A percentile compares a stretch with the other conserved stretches of the same genome.
Conservation (phyloP, 2,888 invertebrate genomes). For the Drosophila tanythrix region DNA sequence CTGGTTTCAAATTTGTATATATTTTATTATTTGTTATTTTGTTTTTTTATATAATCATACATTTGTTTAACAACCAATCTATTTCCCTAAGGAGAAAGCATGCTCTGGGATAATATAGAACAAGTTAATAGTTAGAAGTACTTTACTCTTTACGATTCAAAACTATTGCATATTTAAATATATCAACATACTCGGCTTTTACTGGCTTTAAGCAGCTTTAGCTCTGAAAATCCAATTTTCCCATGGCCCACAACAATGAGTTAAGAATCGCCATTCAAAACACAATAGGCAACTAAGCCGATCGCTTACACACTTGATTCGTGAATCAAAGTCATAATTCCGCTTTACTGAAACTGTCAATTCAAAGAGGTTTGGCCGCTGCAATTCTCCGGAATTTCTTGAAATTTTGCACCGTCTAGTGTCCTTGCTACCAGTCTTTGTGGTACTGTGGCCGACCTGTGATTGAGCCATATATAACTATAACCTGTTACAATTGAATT, state of each 20-base stretch:
- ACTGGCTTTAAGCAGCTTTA: slow-evolving; percentile 3
- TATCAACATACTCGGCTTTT: too few species aligned
- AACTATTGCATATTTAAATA: background rate
- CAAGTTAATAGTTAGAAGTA: background rate
- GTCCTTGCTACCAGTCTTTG: slow-evolving; percentile 31
- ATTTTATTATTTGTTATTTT: background rate
- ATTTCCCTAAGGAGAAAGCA: background rate
- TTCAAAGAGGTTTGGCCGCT: slow-evolving; percentile 38
- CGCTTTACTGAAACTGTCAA: slow-evolving; percentile 35
- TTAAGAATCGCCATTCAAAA: background rate
- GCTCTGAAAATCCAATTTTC: slow-evolving; percentile 28
- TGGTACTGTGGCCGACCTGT: slow-evolving; percentile 20
- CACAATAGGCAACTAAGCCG: slow-evolving; percentile 39
- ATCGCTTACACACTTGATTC: slow-evolving; percentile 49
- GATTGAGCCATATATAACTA: slow-evolving; percentile 61
- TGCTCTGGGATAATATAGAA: background rate
- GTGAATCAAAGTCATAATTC: slow-evolving; percentile 71
- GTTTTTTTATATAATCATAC: background rate
- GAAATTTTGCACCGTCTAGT: slow-evolving; percentile 27
- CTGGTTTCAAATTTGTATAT: background rate
- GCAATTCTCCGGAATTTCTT: slow-evolving; percentile 50
- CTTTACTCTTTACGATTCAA: background rate
- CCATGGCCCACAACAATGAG: slow-evolving; percentile 27
- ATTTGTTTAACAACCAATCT: background rate
- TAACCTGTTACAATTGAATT: slow-evolving; percentile 74